Percentiles rank a stretch among this genome's conserved stretches.
These are phyloP conservation scores for Heteropelma amictum DNA, from an alignment of 2,888 invertebrate species.

Conservation along the genomic window DNA sequence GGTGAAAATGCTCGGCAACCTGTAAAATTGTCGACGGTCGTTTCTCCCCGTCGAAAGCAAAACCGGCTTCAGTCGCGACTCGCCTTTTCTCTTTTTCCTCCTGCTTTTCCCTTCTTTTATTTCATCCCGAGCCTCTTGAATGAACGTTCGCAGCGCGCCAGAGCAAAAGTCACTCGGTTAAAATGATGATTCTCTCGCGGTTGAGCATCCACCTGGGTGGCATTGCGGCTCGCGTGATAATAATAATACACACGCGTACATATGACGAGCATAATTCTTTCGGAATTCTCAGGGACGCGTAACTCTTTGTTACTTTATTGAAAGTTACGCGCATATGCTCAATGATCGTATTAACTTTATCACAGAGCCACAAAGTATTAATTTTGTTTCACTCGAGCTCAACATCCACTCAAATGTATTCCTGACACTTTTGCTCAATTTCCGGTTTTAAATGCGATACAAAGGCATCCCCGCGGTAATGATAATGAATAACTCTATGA, in stretches of 20 bases:
- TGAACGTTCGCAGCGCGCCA: slow-evolving; percentile 7
- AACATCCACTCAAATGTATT: too few species aligned
- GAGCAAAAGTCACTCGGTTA: slow-evolving; percentile 43
- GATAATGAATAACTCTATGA: too few species aligned
- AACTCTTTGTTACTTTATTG: background rate
- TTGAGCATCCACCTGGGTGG: slow-evolving; percentile 64
- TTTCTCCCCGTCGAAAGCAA: slow-evolving; percentile 10
- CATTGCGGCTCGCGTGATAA: slow-evolving; percentile 61
- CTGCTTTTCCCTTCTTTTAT: slow-evolving; percentile 5
- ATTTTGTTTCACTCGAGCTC: too few species aligned
- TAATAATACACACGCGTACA: slow-evolving; percentile 35
- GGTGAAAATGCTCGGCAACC: slow-evolving; percentile 2
- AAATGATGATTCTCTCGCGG: slow-evolving; percentile 55
- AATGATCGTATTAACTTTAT: background rate
- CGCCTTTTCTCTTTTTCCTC: background rate
- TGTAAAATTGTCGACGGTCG: slow-evolving; percentile 9
- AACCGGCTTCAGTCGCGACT: slow-evolving; percentile 2
- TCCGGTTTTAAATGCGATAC: too few species aligned
- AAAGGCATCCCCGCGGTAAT: too few species aligned
- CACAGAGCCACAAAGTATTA: too few species aligned
- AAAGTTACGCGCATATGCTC: background rate
- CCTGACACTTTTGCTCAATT: too few species aligned
- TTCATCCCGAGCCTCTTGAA: slow-evolving; percentile 6
- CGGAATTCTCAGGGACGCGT: background rate
- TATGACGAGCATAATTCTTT: slow-evolving; percentile 7